These are phyloP conservation scores for Drosophila rufa DNA, from an alignment of 1,140 invertebrate species.

Conservation along the genomic window DNA sequence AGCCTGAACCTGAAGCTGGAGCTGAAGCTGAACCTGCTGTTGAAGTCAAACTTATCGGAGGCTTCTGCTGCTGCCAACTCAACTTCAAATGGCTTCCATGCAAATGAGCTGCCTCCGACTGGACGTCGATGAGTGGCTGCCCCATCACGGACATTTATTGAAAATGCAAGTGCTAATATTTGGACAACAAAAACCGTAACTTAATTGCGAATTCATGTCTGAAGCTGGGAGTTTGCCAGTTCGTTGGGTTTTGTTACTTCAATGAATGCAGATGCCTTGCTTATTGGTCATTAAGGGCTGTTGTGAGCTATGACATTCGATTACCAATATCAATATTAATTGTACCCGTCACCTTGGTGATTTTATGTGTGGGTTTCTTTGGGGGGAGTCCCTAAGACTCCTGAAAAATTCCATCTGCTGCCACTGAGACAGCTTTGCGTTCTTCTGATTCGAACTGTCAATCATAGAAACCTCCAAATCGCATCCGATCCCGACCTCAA, in stretches of 20 bases:
- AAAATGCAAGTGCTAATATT: constrained; percentile 80
- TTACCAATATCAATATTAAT: too few species aligned
- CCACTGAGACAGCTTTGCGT: neutral
- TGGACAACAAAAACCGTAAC: constrained; percentile 74
- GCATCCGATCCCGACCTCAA: constrained; percentile 2
- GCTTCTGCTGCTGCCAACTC: constrained; percentile 27
- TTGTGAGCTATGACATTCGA: too few species aligned
- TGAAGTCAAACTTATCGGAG: constrained; percentile 48
- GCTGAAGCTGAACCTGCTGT: constrained; percentile 48
- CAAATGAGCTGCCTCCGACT: constrained; percentile 60
- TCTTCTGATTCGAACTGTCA: constrained; percentile 6
- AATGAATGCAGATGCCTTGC: constrained; percentile 5
- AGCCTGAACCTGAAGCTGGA: constrained; percentile 25
- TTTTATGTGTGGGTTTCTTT: neutral
- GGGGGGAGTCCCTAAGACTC: neutral
- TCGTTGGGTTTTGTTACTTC: neutral
- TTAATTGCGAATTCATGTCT: constrained; percentile 69
- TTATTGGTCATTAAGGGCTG: too few species aligned
- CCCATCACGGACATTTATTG: constrained; percentile 67
- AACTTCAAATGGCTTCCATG: constrained; percentile 54
- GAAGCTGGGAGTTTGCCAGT: constrained; percentile 11
- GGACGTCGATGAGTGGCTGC: constrained; percentile 44
- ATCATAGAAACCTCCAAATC: neutral
- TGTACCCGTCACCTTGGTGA: too few species aligned
- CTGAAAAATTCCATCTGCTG: neutral